Base-by-base conservation (phyloP, 2,113 vertebrate genomes). In the Taxidea taxus region DNA sequence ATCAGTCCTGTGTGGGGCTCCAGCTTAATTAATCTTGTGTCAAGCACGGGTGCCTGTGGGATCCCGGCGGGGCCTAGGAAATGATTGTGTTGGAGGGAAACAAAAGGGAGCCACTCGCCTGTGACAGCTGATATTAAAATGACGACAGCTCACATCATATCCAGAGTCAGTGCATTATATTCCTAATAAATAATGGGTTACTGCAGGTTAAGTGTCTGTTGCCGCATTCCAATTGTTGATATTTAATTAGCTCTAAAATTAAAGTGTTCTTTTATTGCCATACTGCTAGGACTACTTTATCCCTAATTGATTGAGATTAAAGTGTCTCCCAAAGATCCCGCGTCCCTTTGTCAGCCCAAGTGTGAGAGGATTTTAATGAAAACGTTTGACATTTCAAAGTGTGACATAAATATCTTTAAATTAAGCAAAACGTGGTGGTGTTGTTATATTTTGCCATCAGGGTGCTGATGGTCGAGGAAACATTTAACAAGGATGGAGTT, bases 201-300 rank as follows among this genome's bases (percentile, higher is more conserved):
- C 98, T 98, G 98, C 98, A 98, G 99, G 99, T 99, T 99, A 99
- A 98, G 98, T 98, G 98, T 98, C 98, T 98, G 98, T 91, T 97
- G 97, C 98, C 49, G 97, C 98, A 98, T 98, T 98, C 97, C 99
- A 97, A 98, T 99, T 98, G 99, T 99, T 98, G 99, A 98, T 99
- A 99, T 99, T 99, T 99, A 99, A 99, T 99, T 99, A 99, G 98
- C 98, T 99, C 98, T 98, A 97, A 98, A 99, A 98, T 99, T 98
- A 98, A 99, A 99, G 96, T 80, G 94, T 97, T 97, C 98, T 98
- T 98, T 98, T 98, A 98, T 98, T 97, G 95, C 98, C 97, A 95
- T 80, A 82, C 97, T 6, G 42, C 97, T 93, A 92, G 95, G 96
- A 97, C 91, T 74, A 93, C 97, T 98, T 98, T 98, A 94, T 98